phyloP scores from a whole-genome alignment of 2,797 vertebrate species.

The Schizothorax lantsangensis region DNA sequence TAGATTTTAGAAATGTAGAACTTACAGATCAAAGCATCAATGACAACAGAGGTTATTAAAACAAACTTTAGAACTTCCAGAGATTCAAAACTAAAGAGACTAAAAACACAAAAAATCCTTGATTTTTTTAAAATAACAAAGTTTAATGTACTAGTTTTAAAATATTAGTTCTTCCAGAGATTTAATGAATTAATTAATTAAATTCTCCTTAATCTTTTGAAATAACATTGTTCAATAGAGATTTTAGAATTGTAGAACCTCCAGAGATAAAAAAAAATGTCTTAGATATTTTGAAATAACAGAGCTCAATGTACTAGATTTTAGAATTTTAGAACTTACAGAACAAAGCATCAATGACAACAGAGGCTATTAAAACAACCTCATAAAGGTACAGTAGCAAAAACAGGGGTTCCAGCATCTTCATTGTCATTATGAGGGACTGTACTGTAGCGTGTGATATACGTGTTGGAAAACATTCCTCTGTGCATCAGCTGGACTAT shows the following conservation, averaged over 20 bases:
- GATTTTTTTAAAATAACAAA: no score
- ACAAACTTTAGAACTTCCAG: neutral
- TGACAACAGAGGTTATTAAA: neutral
- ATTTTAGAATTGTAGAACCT: no score
- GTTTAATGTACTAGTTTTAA: no score
- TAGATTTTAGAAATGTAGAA: neutral
- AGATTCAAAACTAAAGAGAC: no score
- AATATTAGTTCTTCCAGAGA: no score
- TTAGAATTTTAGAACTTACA: neutral
- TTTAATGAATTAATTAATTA: neutral
- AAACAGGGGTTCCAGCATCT: neutral
- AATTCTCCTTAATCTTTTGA: neutral
- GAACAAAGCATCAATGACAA: neutral
- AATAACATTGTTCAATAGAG: no score
- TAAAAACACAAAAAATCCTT: no score
- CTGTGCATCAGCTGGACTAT: neutral
- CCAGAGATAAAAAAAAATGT: neutral
- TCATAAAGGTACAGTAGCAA: conserved; percentile 5
- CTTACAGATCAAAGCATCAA: neutral
- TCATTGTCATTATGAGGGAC: neutral
- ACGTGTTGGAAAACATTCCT: neutral
- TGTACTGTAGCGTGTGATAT: neutral
- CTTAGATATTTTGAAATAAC: neutral
- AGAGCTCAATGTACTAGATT: neutral
- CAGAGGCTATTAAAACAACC: neutral